Evolutionary conservation across 2,888 invertebrate genomes (phyloP).

Genomic region (Sycophila texana): DNA sequence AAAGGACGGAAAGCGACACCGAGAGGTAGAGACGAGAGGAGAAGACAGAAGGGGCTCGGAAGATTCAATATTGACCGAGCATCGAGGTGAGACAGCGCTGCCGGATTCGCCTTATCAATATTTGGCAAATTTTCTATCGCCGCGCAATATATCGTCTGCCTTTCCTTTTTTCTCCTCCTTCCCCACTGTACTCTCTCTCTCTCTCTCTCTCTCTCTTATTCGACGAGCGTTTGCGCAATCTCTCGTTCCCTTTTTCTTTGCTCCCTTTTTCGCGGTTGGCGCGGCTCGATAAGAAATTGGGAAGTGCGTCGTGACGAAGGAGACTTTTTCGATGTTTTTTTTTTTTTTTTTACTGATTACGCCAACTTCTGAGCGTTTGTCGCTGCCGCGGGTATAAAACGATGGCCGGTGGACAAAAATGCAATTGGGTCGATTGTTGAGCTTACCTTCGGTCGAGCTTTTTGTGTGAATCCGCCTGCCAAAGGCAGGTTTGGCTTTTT

Average conservation of each 20-base stretch:
- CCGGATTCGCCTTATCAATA: slow-evolving; percentile 29
- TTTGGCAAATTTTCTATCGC: slow-evolving; percentile 30
- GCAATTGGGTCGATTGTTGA: too few species aligned
- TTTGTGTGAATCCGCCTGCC: too few species aligned
- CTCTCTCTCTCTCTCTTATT: background rate
- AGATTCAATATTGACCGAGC: slow-evolving; percentile 30
- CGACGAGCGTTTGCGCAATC: background rate
- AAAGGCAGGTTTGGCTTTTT: too few species aligned
- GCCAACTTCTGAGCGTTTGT: background rate
- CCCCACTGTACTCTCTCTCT: background rate
- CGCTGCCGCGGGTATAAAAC: too few species aligned
- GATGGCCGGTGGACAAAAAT: too few species aligned
- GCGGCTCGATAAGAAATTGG: background rate
- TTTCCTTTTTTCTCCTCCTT: background rate
- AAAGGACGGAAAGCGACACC: background rate
- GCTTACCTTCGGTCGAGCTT: too few species aligned
- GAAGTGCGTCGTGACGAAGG: background rate
- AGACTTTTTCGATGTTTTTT: background rate
- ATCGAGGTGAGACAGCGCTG: background rate
- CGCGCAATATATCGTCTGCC: background rate
- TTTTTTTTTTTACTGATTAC: background rate
- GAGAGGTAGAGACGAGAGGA: background rate
- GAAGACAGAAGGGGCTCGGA: background rate
- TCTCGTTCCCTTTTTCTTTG: background rate
- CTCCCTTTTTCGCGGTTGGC: background rate